A percentile compares a stretch with the other conserved stretches of the same genome.
These are phyloP conservation scores for Xylocampa areola DNA, from an alignment of 2,888 invertebrate species.

Conservation along the genomic window DNA sequence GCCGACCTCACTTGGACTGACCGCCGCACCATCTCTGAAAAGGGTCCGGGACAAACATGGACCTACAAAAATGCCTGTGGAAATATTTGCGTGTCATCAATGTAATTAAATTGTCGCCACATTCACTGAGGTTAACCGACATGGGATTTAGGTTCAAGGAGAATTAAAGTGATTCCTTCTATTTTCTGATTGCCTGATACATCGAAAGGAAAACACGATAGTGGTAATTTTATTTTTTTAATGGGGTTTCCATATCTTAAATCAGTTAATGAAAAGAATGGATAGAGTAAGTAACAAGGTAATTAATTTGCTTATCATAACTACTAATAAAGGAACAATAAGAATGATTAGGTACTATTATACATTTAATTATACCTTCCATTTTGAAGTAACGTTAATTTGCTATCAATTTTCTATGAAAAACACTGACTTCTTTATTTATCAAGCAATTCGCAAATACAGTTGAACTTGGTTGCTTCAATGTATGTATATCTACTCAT, in stretches of 20 bases:
- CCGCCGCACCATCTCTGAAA: slow-evolving; percentile 52
- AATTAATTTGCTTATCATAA: too few species aligned
- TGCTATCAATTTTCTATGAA: too few species aligned
- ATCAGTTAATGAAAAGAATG: too few species aligned
- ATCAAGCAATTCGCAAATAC: not conserved
- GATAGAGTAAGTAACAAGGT: too few species aligned
- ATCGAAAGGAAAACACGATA: not conserved
- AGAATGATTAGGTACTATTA: too few species aligned
- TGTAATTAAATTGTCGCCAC: slow-evolving; percentile 61
- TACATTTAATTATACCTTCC: too few species aligned
- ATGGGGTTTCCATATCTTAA: too few species aligned
- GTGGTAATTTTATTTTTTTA: not conserved
- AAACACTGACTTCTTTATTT: not conserved
- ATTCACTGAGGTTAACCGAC: slow-evolving; percentile 5
- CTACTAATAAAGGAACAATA: too few species aligned
- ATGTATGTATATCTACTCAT: too few species aligned
- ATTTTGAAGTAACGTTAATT: too few species aligned
- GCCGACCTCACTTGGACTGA: slow-evolving; percentile 56
- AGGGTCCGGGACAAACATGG: slow-evolving; percentile 58
- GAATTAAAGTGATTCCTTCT: slow-evolving; percentile 26
- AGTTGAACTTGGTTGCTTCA: slow-evolving; percentile 31
- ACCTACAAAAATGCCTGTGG: slow-evolving; percentile 54
- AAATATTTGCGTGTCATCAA: slow-evolving; percentile 59
- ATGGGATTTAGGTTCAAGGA: slow-evolving; percentile 1
- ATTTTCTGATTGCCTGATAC: slow-evolving; percentile 34